Conservation (phyloP, 2,888 invertebrate species). For the Dicyrtoma fusca region DNA sequence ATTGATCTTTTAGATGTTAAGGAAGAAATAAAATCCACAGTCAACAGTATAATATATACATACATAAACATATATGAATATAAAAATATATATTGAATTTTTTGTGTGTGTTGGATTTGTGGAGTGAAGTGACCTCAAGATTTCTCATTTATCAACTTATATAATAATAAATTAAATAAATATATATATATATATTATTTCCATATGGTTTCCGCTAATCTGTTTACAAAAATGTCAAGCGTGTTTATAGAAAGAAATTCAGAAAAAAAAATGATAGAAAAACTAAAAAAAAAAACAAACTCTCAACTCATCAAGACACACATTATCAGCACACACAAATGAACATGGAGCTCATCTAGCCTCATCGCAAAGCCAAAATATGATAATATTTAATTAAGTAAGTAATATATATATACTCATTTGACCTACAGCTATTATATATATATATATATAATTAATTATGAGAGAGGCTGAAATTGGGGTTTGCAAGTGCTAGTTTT, state of each 20-base stretch:
- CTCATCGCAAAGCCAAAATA: conserved; percentile 41
- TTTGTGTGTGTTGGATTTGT: not conserved
- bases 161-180: not conserved
- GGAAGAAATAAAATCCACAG: conserved; percentile 1
- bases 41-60: not conserved
- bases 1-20: conserved; percentile 1
- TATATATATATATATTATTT: not conserved
- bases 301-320: not conserved
- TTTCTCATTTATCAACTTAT: conserved; percentile 13
- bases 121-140: conserved; percentile 25
- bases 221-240: too few species aligned
- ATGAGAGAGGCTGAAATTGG: too few species aligned
- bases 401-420: conserved; percentile 6
- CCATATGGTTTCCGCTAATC: too few species aligned
- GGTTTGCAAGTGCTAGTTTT: too few species aligned
- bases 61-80: not conserved
- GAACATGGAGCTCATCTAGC: conserved; percentile 41
- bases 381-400: conserved; percentile 35
- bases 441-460: not conserved
- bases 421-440: not conserved
- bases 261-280: too few species aligned
- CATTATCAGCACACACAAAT: conserved; percentile 5
- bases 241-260: too few species aligned
- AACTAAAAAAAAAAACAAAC: too few species aligned
- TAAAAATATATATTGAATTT: not conserved